These are phyloP conservation scores for Nyctibius bracteatus DNA, from an alignment of 2,113 vertebrate genomes.

Conservation along the genomic window DNA sequence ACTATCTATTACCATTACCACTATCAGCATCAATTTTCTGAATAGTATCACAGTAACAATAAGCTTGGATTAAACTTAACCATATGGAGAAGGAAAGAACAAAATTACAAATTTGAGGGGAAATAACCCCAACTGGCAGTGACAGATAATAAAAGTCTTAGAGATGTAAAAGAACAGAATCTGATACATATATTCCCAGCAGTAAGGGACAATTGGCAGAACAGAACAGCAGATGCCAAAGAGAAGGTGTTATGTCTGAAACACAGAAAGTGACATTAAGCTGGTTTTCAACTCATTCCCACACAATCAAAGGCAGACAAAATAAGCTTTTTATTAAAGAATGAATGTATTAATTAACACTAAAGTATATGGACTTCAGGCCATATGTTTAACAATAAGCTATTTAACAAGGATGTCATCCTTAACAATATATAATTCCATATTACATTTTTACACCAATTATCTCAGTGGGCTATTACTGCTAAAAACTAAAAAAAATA, in stretches of 20 bases:
- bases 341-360: neutral
- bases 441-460: neutral
- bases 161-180: neutral
- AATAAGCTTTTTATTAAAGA: neutral
- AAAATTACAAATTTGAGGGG: neutral
- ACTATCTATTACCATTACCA: neutral
- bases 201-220: constrained; percentile 22
- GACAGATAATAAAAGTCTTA: neutral
- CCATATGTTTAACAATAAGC: neutral
- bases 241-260: neutral
- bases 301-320: neutral
- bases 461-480: neutral
- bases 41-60: neutral
- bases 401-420: neutral
- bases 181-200: neutral
- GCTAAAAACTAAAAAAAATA: neutral
- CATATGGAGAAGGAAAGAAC: neutral
- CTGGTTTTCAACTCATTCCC: neutral
- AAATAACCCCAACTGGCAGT: neutral
- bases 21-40: neutral
- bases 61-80: neutral
- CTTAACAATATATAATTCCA: neutral
- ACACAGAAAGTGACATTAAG: neutral
- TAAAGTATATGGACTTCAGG: neutral
- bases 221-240: constrained; percentile 10